A percentile compares a stretch with the other conserved stretches of the same genome.
Conservation (phyloP, 2,888 invertebrate species). For the Pinctada fucata region DNA sequence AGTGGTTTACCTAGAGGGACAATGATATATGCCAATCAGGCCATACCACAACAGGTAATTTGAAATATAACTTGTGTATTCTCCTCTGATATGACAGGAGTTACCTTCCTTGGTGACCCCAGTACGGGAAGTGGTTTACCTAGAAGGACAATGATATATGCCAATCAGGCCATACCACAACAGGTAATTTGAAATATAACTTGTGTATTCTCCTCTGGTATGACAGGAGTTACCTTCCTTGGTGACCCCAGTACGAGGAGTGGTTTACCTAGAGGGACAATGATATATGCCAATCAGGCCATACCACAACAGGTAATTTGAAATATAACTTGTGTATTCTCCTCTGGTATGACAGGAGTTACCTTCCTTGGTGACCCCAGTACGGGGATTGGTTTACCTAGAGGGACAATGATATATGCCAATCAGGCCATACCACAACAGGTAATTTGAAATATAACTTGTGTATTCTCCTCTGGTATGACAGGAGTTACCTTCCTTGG, state of each 20-base stretch:
- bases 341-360: slow-evolving; percentile 70
- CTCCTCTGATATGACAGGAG: slow-evolving; percentile 71
- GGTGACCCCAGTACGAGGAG: slow-evolving; percentile 75
- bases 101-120: slow-evolving; percentile 76
- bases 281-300: slow-evolving; percentile 74
- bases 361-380: slow-evolving; percentile 76
- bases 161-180: slow-evolving; percentile 73
- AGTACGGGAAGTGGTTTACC: slow-evolving; percentile 75
- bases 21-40: slow-evolving; percentile 74
- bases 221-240: slow-evolving; percentile 74
- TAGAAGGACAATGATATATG: slow-evolving; percentile 74
- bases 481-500: slow-evolving; percentile 75
- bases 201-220: slow-evolving; percentile 73
- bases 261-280: slow-evolving; percentile 75
- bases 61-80: slow-evolving; percentile 75
- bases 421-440: slow-evolving; percentile 73
- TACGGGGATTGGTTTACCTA: slow-evolving; percentile 73
- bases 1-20: slow-evolving; percentile 75
- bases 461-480: slow-evolving; percentile 74
- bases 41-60: slow-evolving; percentile 73
- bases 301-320: slow-evolving; percentile 74
- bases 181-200: slow-evolving; percentile 55
- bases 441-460: too few relatives aligned
- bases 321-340: slow-evolving; percentile 75
- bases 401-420: slow-evolving; percentile 75